phyloP scores from a whole-genome alignment of 2,113 vertebrate species.

The Chroicocephalus ridibundus region DNA sequence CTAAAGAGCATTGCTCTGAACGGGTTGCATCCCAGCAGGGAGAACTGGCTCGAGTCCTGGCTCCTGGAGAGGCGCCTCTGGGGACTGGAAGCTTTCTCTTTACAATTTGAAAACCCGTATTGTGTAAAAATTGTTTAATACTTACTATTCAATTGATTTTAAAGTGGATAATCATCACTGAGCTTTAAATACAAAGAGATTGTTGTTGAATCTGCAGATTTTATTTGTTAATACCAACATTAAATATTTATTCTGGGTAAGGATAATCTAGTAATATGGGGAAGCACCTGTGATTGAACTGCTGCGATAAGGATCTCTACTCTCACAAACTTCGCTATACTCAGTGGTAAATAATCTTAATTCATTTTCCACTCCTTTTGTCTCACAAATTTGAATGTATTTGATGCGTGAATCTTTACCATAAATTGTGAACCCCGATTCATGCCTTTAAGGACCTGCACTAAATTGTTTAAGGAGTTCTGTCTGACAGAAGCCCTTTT shows the following conservation, averaged over 20 bases:
- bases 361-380: conserved; percentile 2
- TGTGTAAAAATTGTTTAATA: conserved; percentile 17
- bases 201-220: conserved; percentile 40
- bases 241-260: conserved; percentile 60
- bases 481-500: conserved; percentile 45
- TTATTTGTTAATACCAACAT: conserved; percentile 47
- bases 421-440: background rate
- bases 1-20: background rate
- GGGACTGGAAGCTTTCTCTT: background rate
- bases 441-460: background rate
- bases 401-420: background rate
- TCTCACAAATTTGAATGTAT: background rate
- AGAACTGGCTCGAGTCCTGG: background rate
- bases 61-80: accelerated
- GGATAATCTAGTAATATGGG: background rate
- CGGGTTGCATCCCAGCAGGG: background rate
- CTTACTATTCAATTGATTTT: background rate
- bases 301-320: background rate
- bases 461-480: conserved; percentile 37
- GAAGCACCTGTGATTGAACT: conserved; percentile 42
- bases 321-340: background rate
- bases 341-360: conserved; percentile 5
- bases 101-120: background rate
- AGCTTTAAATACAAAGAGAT: conserved; percentile 26
- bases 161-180: conserved; percentile 27